Evolutionary conservation across 1,140 invertebrate species (phyloP), one percentile per base, ranked within the genome.

Genomic region (Eupristina koningsbergeri): DNA sequence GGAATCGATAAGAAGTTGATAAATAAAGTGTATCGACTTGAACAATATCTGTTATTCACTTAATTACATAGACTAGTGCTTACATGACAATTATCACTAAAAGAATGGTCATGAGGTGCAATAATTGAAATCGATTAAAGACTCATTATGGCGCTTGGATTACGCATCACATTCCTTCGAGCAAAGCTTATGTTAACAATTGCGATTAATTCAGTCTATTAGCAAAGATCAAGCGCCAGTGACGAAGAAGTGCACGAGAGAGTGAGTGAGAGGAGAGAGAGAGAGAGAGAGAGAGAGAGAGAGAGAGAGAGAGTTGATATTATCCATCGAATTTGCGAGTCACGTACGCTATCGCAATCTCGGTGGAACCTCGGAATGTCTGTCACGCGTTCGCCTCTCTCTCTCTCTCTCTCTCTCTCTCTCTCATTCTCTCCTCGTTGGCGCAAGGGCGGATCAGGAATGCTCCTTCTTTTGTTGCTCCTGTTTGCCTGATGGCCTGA

Each of bases 241-340:
- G 7, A 63, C n/a, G 26, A 34, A 15, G 53, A 67, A 29, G 63
- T 17, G 15, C 11, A 31, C n/a, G 63, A 78, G 76, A 63, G 63
- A 63, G 53, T 19, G 26, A 15, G 29, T 8, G 31, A 22, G 31
- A 50, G 71, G 63, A 63, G 53, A 29, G 26, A 15, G 29, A 17
- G 31, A 22, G 31, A 50, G n/a, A n/a, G n/a, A n/a, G n/a, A n/a
- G n/a, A n/a, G n/a, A n/a, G n/a, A n/a, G n/a, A n/a, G n/a, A n/a
- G 63, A 63, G 53, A 29, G 26, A 15, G 29, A 17, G 31, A 22
- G 31, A 50, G 71, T 71, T 74, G 77, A 81, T 78, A 85, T 85
- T 81, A 81, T 75, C 67, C 79, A 80, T 83, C 83, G 83, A 86
- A 81, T 84, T 86, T 86, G 85, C 80, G 75, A 83, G 82, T 86